These are phyloP conservation scores for Corapipo altera DNA, from an alignment of 2,113 vertebrate species.

Conservation along the genomic window DNA sequence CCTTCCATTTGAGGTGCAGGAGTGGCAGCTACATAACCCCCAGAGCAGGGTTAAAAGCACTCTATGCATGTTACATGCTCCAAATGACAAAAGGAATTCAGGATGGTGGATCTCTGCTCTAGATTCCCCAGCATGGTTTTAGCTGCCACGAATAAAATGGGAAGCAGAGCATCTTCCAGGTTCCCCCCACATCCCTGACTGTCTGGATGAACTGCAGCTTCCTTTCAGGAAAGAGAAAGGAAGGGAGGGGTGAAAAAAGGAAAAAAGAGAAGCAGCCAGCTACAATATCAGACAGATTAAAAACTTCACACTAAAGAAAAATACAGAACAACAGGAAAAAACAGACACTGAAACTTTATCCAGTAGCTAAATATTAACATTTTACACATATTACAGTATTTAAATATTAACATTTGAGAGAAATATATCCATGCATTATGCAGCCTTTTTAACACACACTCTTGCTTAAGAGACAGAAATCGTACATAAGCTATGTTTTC, in stretches of 20 bases:
- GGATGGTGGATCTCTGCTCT: not conserved
- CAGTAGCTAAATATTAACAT: slow-evolving; percentile 21
- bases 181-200: not conserved
- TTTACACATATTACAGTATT: not conserved
- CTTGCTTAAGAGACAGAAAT: not conserved
- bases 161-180: slow-evolving; percentile 11
- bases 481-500: not conserved
- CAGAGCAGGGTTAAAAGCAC: not conserved
- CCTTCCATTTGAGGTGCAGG: not conserved
- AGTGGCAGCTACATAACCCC: not conserved
- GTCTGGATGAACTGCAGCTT: slow-evolving; percentile 7
- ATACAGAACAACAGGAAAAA: not conserved
- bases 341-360: not conserved
- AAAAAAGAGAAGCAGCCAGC: not conserved
- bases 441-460: not conserved
- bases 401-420: slow-evolving; percentile 27
- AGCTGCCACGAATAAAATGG: slow-evolving; percentile 18
- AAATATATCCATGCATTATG: not conserved
- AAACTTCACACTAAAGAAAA: slow-evolving; percentile 12
- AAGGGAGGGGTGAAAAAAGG: fast-evolving
- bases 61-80: slow-evolving; percentile 11
- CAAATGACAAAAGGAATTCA: slow-evolving; percentile 26
- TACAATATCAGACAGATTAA: not conserved
- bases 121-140: not conserved
- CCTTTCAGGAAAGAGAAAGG: slow-evolving; percentile 46